Evolutionary conservation across 2,888 invertebrate species (phyloP), one percentile per base, ranked within the genome.

Genomic region (Galerucella pusilla): DNA sequence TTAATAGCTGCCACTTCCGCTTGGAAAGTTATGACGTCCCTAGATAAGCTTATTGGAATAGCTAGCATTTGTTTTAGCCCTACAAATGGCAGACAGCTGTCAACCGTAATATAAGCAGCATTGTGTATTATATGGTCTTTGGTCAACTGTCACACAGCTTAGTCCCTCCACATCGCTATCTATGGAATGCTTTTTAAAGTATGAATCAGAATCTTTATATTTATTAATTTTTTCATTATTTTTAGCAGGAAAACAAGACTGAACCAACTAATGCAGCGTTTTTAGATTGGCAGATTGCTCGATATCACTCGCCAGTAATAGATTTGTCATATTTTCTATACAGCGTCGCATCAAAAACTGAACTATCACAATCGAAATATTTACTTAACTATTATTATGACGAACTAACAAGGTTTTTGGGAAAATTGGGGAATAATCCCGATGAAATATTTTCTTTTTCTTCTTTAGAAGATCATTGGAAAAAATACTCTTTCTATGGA

Each of bases 251-350:
- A 2, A 35, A 68, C 46, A 25, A 46, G 10, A 52, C 49, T n/a
- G 60, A 10, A 12, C 75, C 75, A 59, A 59, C 14, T 1, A 25
- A 64, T 7, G 68, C 68, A 25, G 75, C 52, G 6, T 71, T 75
- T n/a, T 45, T 75, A 28, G 71, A 75, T 64, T 75, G 75, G 75
- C 75, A 75, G 72, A 20, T 69, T 1, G 57, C 59, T n/a, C 20
- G 28, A 1, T 45, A 64, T 11, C 71, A 75, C 42, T 72, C 71
- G 12, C 75, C 75, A 5, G 75, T 60, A 0, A 59, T 72, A 28
- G 75, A 75, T 49, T 35, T 75, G 14, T 65, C 52, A 4, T 72
- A 75, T 49, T 65, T 75, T 35, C 52, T 75, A 5, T 68, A 75
- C 20, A 46, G 61, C 10, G 68, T 64, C 25, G 46, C 54, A 9